Evolutionary conservation across 1,140 invertebrate genomes (phyloP), one percentile per base, ranked within the genome.

Genomic region (Lucilia sericata): DNA sequence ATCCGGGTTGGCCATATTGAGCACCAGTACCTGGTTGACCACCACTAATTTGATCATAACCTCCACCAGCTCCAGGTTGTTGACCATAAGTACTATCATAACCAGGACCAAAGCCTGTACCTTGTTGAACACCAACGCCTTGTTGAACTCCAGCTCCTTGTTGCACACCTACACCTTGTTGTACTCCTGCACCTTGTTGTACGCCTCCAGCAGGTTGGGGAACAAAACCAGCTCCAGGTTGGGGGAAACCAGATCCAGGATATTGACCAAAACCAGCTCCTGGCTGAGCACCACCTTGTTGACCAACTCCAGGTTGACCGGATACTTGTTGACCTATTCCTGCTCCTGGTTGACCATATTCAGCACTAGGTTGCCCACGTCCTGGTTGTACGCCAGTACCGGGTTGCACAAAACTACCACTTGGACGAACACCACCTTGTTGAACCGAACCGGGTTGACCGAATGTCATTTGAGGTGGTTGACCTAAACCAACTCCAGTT

Each of bases 11-110:
- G 4, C 47, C 84, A 49, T 70, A 65, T 51, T n/a, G 49, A 9
- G 14, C 34, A 17, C 85, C 86, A 85, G 42, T 42, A 42, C 42
- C 42, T 3, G 87, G 87, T 36, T 76, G 78, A 5, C 47, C 80
- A 65, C 60, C 30, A 21, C 87, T 85, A 42, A 10, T 7, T 42
- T 42, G 42, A 42, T 42, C 42, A 10, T 42, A 42, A 42, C 0
- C 42, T 8, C 42, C 42, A 42, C 42, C 42, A 42, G 5, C 42
- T 42, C 42, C 42, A 51, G 84, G 83, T 30, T 47, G 65, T 85
- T 80, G 85, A 82, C 65, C 83, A 74, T 55, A 84, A 60, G 13
- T 60, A 8, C 12, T n/a, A 60, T 60, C 55, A 14, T 60, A 60
- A 17, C 42, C 17, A 25, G 84, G 21, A 76, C 81, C 34, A 49